phyloP scores from a whole-genome alignment of 2,888 invertebrate genomes.

The Oscheius sp. region DNA sequence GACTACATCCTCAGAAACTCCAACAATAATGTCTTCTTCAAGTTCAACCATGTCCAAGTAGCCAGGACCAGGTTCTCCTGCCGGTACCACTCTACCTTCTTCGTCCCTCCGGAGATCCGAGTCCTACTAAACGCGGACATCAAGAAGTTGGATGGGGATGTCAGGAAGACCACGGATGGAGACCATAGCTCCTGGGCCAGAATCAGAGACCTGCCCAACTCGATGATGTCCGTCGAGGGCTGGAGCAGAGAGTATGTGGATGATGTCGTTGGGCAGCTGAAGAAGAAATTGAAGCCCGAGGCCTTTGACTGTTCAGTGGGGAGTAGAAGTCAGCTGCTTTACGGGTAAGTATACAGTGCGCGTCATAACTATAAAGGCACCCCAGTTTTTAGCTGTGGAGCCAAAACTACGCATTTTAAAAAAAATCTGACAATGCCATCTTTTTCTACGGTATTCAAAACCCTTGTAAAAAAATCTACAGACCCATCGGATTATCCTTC shows the following conservation, averaged over 20 bases:
- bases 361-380: no score
- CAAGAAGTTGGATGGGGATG: background rate
- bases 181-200: background rate
- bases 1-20: no score
- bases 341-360: constrained; percentile 28
- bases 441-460: no score
- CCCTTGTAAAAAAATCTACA: no score
- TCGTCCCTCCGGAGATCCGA: background rate
- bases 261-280: background rate
- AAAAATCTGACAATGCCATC: no score
- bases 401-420: no score
- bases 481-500: no score
- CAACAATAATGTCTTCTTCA: no score
- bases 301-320: background rate
- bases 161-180: background rate
- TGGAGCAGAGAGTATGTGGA: background rate
- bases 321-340: constrained; percentile 1
- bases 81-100: no score
- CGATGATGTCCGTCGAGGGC: constrained; percentile 7
- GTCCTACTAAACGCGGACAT: background rate
- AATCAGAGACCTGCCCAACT: background rate
- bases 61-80: no score
- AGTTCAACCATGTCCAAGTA: no score
- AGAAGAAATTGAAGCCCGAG: background rate
- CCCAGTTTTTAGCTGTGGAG: no score